Percentiles rank a stretch among this genome's conserved stretches.
phyloP scores from a whole-genome alignment of 2,113 vertebrate species.

The Chaenocephalus aceratus region DNA sequence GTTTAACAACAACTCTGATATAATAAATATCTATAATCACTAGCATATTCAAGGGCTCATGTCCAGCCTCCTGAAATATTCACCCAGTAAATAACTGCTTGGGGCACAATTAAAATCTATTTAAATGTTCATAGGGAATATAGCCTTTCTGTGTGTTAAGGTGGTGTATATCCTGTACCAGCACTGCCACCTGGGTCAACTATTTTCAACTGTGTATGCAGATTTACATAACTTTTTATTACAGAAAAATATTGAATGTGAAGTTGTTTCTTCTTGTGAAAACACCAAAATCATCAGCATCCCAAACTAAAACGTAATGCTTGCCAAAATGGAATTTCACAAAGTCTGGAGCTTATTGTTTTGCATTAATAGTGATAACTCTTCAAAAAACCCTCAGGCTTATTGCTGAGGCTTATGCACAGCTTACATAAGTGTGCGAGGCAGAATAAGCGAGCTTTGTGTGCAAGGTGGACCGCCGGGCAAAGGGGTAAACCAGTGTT shows the following conservation, averaged over 20 bases:
- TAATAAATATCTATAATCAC: slow-evolving; percentile 27
- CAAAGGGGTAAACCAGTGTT: slow-evolving; percentile 54
- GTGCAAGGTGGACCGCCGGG: slow-evolving; percentile 56
- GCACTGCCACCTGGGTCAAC: not conserved
- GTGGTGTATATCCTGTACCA: not conserved
- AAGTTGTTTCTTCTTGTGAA: slow-evolving; percentile 15
- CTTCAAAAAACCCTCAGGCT: slow-evolving; percentile 46
- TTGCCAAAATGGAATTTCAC: slow-evolving; percentile 39
- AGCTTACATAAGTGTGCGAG: slow-evolving; percentile 57
- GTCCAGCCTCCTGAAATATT: slow-evolving; percentile 3
- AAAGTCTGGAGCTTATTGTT: slow-evolving; percentile 51
- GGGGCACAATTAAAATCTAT: slow-evolving; percentile 60
- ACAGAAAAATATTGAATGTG: slow-evolving; percentile 4
- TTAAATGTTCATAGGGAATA: slow-evolving; percentile 22
- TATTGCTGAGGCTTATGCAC: slow-evolving; percentile 48
- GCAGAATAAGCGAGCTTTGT: slow-evolving; percentile 36
- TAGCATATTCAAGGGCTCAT: slow-evolving; percentile 7
- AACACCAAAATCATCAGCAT: slow-evolving; percentile 14
- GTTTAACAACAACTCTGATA: slow-evolving; percentile 32
- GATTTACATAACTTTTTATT: not conserved
- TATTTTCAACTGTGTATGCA: slow-evolving; percentile 15
- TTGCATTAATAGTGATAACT: slow-evolving; percentile 55
- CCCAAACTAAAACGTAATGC: slow-evolving; percentile 13
- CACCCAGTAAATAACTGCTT: slow-evolving; percentile 16
- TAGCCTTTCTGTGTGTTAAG: slow-evolving; percentile 8